Conservation (phyloP, 1,140 invertebrate genomes). For the Zophobas atratus region DNA sequence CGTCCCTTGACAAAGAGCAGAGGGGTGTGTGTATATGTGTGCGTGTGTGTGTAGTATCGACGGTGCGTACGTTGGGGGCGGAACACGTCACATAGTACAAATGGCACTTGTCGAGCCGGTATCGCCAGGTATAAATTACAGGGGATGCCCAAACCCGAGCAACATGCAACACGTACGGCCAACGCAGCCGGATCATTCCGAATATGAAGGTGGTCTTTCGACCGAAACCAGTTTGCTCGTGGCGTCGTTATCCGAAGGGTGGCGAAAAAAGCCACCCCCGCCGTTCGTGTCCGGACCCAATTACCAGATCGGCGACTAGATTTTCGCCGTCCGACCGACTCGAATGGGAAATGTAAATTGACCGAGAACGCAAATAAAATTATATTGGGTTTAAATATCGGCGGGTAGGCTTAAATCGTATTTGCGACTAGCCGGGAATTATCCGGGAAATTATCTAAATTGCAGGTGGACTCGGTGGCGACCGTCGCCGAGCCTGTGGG, state of each 20-base stretch:
- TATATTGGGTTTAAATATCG: conserved; percentile 42
- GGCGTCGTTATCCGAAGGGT: neutral
- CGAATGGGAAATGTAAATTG: conserved; percentile 40
- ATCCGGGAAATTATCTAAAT: conserved; percentile 42
- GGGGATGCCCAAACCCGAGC: conserved; percentile 23
- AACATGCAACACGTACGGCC: conserved; percentile 25
- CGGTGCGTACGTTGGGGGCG: conserved; percentile 4
- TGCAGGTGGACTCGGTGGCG: conserved; percentile 17
- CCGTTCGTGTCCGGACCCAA: conserved; percentile 20
- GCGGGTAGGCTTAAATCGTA: conserved; percentile 15
- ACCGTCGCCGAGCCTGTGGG: conserved; percentile 13
- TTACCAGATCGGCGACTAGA: conserved; percentile 27
- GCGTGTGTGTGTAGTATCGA: conserved; percentile 30
- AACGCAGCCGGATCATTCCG: conserved; percentile 9
- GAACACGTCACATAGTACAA: conserved; percentile 26
- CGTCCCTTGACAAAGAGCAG: conserved; percentile 8
- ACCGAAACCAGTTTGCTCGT: conserved; percentile 18
- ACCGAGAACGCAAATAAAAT: conserved; percentile 35
- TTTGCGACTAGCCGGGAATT: conserved; percentile 37
- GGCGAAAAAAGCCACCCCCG: neutral
- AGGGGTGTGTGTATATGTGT: neutral
- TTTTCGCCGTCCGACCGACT: conserved; percentile 30
- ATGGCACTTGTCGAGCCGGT: conserved; percentile 34
- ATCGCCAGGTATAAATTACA: conserved; percentile 34
- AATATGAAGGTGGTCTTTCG: conserved; percentile 15